Evolutionary conservation across 1,140 invertebrate genomes (phyloP).

Genomic region (Nasonia vitripennis): DNA sequence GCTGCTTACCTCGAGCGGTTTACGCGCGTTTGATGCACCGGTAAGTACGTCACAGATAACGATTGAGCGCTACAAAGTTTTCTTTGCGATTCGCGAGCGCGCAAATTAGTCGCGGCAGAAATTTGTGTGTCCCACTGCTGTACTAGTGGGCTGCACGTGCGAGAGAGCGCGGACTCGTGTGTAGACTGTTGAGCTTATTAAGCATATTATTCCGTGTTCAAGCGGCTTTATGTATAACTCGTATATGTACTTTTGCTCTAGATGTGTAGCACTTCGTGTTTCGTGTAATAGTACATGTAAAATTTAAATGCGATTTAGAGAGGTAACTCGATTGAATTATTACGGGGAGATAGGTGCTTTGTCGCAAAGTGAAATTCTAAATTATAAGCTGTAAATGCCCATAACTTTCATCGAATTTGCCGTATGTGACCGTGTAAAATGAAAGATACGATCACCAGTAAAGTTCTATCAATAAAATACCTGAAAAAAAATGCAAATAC

Average conservation of each 20-base stretch:
- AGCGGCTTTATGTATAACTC: neutral
- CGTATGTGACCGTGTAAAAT: too few relatives aligned
- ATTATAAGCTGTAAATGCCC: too few relatives aligned
- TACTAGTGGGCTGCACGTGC: neutral
- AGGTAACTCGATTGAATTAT: neutral
- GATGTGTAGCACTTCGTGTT: neutral
- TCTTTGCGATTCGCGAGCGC: neutral
- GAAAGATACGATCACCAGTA: too few relatives aligned
- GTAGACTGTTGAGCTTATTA: neutral
- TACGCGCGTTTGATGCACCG: neutral
- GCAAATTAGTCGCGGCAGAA: neutral
- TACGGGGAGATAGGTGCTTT: too few relatives aligned
- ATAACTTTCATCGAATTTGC: too few relatives aligned
- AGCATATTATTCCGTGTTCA: neutral
- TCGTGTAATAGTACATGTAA: neutral
- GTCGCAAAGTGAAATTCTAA: too few relatives aligned
- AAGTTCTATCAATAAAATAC: neutral
- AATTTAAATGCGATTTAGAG: neutral
- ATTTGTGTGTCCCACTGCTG: neutral
- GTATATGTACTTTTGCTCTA: neutral
- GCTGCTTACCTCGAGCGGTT: neutral
- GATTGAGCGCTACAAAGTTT: neutral
- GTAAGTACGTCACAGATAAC: neutral
- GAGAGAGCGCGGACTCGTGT: neutral
- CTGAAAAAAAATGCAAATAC: neutral